phyloP scores from a whole-genome alignment of 2,888 invertebrate species.

The Drosophila prostipennis region DNA sequence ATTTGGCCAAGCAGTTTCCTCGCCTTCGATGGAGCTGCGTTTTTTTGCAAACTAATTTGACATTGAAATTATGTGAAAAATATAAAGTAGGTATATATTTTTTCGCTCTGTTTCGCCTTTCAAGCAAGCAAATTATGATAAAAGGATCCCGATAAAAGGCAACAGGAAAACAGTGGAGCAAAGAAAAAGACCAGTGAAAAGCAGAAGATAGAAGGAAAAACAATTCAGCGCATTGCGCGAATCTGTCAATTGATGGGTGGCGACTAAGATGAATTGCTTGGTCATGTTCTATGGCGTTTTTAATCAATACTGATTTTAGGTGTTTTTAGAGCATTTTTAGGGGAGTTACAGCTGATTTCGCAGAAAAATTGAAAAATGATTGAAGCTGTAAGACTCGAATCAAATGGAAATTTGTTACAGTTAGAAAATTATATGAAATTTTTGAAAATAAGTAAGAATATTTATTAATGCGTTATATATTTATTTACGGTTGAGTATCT shows the following conservation, averaged over 20 bases:
- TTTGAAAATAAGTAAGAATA: too few relatives aligned
- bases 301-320: background rate
- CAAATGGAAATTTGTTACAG: background rate
- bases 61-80: conserved; percentile 73
- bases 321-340: background rate
- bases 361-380: conserved; percentile 35
- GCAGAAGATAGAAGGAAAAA: conserved; percentile 23
- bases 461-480: too few relatives aligned
- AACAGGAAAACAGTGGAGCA: background rate
- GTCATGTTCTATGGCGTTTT: conserved; percentile 13
- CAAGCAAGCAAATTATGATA: conserved; percentile 43
- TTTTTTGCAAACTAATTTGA: conserved; percentile 66
- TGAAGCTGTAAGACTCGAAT: conserved; percentile 3
- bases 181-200: background rate
- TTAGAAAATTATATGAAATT: background rate
- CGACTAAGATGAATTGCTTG: conserved; percentile 66
- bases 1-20: conserved; percentile 57
- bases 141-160: conserved; percentile 41
- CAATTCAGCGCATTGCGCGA: conserved; percentile 46
- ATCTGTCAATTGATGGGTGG: conserved; percentile 60
- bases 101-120: conserved; percentile 8
- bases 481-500: too few relatives aligned
- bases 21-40: conserved; percentile 10
- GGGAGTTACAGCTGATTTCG: background rate
- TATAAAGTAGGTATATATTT: conserved; percentile 47